Percentiles rank a stretch among this genome's conserved stretches.
phyloP scores from a whole-genome alignment of 2,888 invertebrate species.

The Eupithecia tripunctaria region DNA sequence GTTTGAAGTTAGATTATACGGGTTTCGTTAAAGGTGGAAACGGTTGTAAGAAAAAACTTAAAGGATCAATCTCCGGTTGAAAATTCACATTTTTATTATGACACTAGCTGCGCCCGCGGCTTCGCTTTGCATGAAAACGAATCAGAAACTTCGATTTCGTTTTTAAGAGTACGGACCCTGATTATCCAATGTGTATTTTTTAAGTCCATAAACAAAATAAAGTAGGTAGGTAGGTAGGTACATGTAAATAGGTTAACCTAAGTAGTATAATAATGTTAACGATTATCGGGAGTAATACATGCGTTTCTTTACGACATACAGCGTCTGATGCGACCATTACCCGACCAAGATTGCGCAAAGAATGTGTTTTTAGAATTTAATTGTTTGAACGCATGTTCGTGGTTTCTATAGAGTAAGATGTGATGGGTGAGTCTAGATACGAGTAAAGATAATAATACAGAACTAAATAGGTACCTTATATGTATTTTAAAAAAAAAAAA shows the following conservation, averaged over 20 bases:
- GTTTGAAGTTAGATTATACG: background rate
- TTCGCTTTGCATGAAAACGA: no score
- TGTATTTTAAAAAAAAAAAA: no score
- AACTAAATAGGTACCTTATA: no score
- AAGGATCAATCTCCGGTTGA: background rate
- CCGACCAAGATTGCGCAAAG: conserved; percentile 38
- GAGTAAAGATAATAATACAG: no score
- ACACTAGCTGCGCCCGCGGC: no score
- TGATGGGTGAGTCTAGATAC: background rate
- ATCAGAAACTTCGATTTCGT: no score
- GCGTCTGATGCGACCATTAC: conserved; percentile 50
- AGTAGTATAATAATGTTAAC: conserved; percentile 52
- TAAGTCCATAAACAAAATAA: background rate
- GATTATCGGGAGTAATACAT: conserved; percentile 59
- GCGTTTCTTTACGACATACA: conserved; percentile 54
- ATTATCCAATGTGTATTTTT: background rate
- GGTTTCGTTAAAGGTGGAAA: background rate
- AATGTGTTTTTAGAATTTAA: conserved; percentile 31
- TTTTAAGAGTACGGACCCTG: no score
- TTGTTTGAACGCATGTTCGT: conserved; percentile 6
- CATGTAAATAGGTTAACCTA: conserved; percentile 35
- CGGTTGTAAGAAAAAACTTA: background rate
- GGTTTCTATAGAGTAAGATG: background rate
- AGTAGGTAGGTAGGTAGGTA: background rate
- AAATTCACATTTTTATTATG: background rate